Evolutionary conservation across 2,888 invertebrate species (phyloP), one percentile per base, ranked within the genome.

Genomic region (Euphydryas editha): DNA sequence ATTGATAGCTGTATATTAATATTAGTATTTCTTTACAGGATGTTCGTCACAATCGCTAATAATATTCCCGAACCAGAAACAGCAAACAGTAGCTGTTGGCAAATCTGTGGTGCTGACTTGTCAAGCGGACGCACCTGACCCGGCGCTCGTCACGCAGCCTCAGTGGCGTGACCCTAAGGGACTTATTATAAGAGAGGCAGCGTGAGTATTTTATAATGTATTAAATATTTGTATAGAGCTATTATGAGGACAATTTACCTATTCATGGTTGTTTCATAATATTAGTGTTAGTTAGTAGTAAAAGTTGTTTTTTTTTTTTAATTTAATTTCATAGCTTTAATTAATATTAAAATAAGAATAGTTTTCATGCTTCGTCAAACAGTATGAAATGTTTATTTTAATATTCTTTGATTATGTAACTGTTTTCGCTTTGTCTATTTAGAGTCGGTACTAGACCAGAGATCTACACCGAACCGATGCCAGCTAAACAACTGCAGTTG

Each of bases 101-200:
- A 94, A 95, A 78, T 95, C 95, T 47, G 93, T 97, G 65, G 95
- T 97, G 59, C 90, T 98, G 72, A 97, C 97, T 6, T 98, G 97
- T 83, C 94, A 94, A 75, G 95, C 96, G 5, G 94, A 94, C 59
- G 96, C 95, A 1, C 94, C 94, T 0, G 94, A 97, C 77, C 93
- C 94, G 2, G 88, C 90, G 8, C 91, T 96, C 46, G 94, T 97
- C 62, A 94, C 94, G 37, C 95, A 96, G 78, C 94, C 97, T 54
- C 95, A 96, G 80, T 98, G 98, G 98, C 94, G 95, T 73, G 97
- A 97, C 83, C 95, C 95, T 55, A 92, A 93, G 70, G 95, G 95
- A 78, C 93, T 94, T 71, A 94, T 94, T 66, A 96, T 97, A 78
- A 94, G 95, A 75, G 94, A 94, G 73, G 94, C 94, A 74, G 92